phyloP scores from a whole-genome alignment of 2,888 invertebrate genomes.

The Chesias legatella region DNA sequence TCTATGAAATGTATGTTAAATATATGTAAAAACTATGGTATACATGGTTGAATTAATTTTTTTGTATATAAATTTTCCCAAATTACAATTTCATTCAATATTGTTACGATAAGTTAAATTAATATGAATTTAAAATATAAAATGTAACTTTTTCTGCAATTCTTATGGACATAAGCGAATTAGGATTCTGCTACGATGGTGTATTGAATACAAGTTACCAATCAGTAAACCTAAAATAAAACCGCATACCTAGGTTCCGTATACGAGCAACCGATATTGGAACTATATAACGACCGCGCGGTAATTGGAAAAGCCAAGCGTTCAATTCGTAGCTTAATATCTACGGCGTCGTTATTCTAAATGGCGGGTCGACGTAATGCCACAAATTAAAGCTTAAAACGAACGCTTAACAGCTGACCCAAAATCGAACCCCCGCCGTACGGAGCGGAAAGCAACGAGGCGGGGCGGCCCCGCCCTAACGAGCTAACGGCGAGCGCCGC shows the following conservation, averaged over 20 bases:
- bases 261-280: conserved; percentile 9
- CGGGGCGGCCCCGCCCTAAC: conserved; percentile 71
- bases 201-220: no score
- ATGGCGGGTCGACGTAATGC: conserved; percentile 71
- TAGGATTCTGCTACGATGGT: no score
- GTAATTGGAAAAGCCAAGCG: conserved; percentile 57
- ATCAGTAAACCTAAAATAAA: neutral
- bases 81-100: no score
- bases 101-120: no score
- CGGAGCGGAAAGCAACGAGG: conserved; percentile 72
- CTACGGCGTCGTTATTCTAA: conserved; percentile 73
- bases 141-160: no score
- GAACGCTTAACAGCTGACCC: conserved; percentile 80
- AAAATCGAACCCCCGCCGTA: conserved; percentile 64
- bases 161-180: no score
- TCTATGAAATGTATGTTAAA: no score
- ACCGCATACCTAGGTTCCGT: neutral
- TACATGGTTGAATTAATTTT: no score
- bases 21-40: no score
- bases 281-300: conserved; percentile 30
- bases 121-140: no score
- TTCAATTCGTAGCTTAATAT: conserved; percentile 56
- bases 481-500: conserved; percentile 50
- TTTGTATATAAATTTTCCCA: no score
- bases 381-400: conserved; percentile 81